A percentile compares a stretch with the other conserved stretches of the same genome.
Conservation (phyloP, 2,888 invertebrate genomes). For the Pandemis heparana region DNA sequence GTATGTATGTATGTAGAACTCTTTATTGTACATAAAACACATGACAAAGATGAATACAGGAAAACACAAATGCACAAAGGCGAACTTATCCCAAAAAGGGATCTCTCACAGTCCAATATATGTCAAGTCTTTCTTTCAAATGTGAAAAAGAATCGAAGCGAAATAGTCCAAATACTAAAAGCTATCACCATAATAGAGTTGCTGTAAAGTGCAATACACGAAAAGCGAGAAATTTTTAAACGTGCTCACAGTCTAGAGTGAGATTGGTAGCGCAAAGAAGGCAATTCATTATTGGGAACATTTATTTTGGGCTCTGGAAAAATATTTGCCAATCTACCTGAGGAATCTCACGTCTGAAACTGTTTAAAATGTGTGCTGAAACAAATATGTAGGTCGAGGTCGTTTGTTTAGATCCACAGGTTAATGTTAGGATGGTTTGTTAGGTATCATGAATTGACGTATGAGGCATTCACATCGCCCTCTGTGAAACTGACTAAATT, state of each 20-base stretch:
- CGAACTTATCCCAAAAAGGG: too few species aligned
- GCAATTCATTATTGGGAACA: conserved; percentile 16
- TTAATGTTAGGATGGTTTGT: neutral
- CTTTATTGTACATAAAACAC: too few species aligned
- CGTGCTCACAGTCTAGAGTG: neutral
- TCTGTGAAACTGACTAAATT: neutral
- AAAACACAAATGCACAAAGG: too few species aligned
- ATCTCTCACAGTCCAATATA: too few species aligned
- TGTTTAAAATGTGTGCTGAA: conserved; percentile 9
- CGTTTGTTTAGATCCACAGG: conserved; percentile 3
- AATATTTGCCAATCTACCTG: conserved; percentile 14
- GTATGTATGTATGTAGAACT: too few species aligned
- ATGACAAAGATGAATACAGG: too few species aligned
- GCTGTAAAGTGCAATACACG: neutral
- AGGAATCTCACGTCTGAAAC: conserved; percentile 23
- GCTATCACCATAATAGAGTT: neutral
- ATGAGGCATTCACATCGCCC: neutral
- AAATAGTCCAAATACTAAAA: too few species aligned
- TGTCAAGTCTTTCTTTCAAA: too few species aligned
- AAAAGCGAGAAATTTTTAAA: neutral
- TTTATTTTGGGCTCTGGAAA: conserved; percentile 22
- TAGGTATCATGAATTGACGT: neutral
- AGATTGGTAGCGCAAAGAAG: conserved; percentile 1
- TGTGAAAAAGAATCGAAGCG: too few species aligned
- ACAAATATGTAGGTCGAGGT: neutral